These are phyloP conservation scores for Branchellion lobata DNA, from an alignment of 2,888 invertebrate species.

Conservation along the genomic window DNA sequence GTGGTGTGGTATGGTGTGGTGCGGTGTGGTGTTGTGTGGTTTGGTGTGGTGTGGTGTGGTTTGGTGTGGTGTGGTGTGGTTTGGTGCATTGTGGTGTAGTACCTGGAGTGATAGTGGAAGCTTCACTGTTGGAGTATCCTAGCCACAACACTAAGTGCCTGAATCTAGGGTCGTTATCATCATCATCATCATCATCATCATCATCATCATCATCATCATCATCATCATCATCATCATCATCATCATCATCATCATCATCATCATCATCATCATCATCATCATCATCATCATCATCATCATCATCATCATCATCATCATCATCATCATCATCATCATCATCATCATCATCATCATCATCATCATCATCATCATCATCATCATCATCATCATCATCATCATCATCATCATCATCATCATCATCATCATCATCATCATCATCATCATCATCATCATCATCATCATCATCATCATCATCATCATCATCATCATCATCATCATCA, in stretches of 20 bases:
- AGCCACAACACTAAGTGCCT: slow-evolving; percentile 87
- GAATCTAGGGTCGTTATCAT: slow-evolving; percentile 67
- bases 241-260: slow-evolving; percentile 37
- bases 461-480: slow-evolving; percentile 37
- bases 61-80: too few species aligned
- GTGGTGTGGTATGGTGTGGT: slow-evolving; percentile 61
- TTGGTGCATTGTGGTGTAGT: slow-evolving; percentile 68
- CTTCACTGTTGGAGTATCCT: slow-evolving; percentile 81
- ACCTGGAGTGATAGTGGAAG: slow-evolving; percentile 62
- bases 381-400: slow-evolving; percentile 67
- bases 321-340: slow-evolving; percentile 55
- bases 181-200: slow-evolving; percentile 65
- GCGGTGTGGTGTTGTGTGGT: slow-evolving; percentile 61
- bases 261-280: slow-evolving; percentile 63
- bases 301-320: slow-evolving; percentile 64
- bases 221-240: slow-evolving; percentile 64
- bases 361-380: slow-evolving; percentile 67
- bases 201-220: slow-evolving; percentile 64
- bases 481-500: slow-evolving; percentile 69
- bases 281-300: slow-evolving; percentile 66
- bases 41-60: too few species aligned
- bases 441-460: slow-evolving; percentile 57
- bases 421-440: slow-evolving; percentile 64
- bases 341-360: not conserved
- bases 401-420: not conserved